These are phyloP conservation scores for Agriotes lineatus DNA, from an alignment of 2,888 invertebrate genomes.

Conservation along the genomic window DNA sequence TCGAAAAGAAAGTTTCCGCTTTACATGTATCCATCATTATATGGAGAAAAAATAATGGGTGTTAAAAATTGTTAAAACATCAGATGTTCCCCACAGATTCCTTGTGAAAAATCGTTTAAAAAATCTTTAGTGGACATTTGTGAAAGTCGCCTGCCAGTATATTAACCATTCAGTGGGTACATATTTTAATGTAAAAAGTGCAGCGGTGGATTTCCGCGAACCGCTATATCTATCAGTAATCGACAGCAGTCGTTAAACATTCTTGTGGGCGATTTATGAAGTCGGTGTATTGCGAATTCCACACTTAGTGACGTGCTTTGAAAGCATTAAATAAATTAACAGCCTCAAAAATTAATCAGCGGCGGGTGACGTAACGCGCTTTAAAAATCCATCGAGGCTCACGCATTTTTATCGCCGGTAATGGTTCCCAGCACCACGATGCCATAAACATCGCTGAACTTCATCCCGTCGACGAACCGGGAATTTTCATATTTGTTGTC, in stretches of 20 bases:
- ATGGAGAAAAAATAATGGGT: no score
- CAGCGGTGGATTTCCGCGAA: constrained; percentile 41
- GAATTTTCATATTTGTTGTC: constrained; percentile 31
- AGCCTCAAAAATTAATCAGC: constrained; percentile 37
- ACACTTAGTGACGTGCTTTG: constrained; percentile 45
- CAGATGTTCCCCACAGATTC: no score
- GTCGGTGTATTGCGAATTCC: constrained; percentile 45
- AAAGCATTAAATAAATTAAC: constrained; percentile 42
- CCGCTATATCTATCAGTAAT: constrained; percentile 45
- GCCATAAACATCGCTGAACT: no score
- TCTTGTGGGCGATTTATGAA: constrained; percentile 50
- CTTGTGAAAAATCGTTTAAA: no score
- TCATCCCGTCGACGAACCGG: no score
- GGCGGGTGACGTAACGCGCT: constrained; percentile 8
- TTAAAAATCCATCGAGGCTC: constrained; percentile 21
- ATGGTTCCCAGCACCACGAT: no score
- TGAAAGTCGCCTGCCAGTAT: constrained; percentile 7
- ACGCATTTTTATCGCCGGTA: neutral
- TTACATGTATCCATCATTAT: no score
- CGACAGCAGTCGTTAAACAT: constrained; percentile 47
- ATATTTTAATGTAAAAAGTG: constrained; percentile 4
- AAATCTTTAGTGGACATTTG: neutral
- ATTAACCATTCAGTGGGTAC: neutral
- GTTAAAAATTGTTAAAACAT: no score
- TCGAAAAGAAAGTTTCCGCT: no score